phyloP scores from a whole-genome alignment of 2,888 invertebrate genomes.

The Trimorus sp. region DNA sequence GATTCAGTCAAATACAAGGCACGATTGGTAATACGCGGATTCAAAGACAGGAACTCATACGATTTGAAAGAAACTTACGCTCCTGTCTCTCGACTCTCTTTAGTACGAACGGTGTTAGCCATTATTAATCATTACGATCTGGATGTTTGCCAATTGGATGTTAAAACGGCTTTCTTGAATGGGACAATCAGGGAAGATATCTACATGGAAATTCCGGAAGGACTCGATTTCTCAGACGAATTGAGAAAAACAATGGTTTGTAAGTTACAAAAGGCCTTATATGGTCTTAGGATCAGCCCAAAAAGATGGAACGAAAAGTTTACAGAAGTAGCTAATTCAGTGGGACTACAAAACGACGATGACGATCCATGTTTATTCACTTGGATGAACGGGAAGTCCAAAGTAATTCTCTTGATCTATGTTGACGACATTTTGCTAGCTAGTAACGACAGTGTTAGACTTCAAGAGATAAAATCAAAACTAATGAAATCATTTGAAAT shows the following conservation, averaged over 20 bases:
- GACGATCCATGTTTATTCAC: neutral
- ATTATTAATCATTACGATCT: neutral
- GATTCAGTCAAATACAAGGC: neutral
- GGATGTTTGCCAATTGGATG: neutral
- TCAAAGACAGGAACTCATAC: neutral
- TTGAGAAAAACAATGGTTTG: neutral
- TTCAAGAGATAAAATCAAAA: neutral
- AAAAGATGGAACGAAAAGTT: neutral
- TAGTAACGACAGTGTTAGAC: neutral
- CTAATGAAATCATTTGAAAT: neutral
- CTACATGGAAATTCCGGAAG: neutral
- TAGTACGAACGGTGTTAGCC: neutral
- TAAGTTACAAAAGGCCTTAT: neutral
- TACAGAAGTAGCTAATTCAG: neutral
- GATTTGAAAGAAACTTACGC: neutral
- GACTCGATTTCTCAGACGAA: neutral
- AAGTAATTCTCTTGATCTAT: neutral
- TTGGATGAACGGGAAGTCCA: neutral
- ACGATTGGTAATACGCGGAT: neutral
- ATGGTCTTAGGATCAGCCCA: neutral
- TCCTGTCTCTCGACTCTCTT: neutral
- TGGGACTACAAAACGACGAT: neutral
- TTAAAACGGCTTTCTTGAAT: too few relatives aligned
- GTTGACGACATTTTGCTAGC: neutral
- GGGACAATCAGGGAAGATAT: neutral